Conservation (phyloP, 2,888 invertebrate species). For the Laspeyria flexula region DNA sequence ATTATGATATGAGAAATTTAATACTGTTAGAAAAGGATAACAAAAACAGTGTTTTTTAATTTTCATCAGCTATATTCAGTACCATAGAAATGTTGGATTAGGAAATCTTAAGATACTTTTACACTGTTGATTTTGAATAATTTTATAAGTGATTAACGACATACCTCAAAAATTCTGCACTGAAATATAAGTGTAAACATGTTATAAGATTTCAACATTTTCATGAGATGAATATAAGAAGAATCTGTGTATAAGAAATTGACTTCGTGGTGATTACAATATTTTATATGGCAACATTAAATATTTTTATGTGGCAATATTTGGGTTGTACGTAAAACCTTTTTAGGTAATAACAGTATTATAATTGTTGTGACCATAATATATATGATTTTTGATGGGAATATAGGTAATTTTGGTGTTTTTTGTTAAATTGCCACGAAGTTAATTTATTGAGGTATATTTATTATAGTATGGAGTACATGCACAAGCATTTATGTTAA, state of each 20-base stretch:
- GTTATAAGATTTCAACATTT: slow-evolving; percentile 15
- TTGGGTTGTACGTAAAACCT: slow-evolving; percentile 30
- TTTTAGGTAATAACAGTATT: slow-evolving; percentile 42
- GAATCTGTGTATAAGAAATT: slow-evolving; percentile 32
- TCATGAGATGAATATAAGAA: slow-evolving; percentile 23
- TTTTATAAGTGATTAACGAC: slow-evolving; percentile 3
- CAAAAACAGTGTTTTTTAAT: slow-evolving; percentile 20
- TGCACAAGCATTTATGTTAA: slow-evolving; percentile 59
- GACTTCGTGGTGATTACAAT: slow-evolving; percentile 45
- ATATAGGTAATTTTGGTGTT: not conserved
- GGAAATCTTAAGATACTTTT: slow-evolving; percentile 23
- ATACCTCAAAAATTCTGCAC: slow-evolving; percentile 8
- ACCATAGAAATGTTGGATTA: slow-evolving; percentile 22
- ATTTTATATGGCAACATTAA: slow-evolving; percentile 34
- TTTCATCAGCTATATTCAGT: slow-evolving; percentile 20
- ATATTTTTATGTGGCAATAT: slow-evolving; percentile 20
- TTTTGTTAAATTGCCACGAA: slow-evolving; percentile 39
- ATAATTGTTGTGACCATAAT: slow-evolving; percentile 39
- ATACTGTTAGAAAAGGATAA: slow-evolving; percentile 18
- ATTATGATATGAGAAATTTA: no score
- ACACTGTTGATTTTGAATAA: slow-evolving; percentile 8
- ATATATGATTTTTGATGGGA: slow-evolving; percentile 3
- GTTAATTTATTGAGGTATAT: slow-evolving; percentile 41
- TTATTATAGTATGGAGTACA: slow-evolving; percentile 44
- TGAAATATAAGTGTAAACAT: slow-evolving; percentile 19